These are phyloP conservation scores for Crotalus horridus DNA, from an alignment of 2,113 vertebrate genomes.

Conservation along the genomic window DNA sequence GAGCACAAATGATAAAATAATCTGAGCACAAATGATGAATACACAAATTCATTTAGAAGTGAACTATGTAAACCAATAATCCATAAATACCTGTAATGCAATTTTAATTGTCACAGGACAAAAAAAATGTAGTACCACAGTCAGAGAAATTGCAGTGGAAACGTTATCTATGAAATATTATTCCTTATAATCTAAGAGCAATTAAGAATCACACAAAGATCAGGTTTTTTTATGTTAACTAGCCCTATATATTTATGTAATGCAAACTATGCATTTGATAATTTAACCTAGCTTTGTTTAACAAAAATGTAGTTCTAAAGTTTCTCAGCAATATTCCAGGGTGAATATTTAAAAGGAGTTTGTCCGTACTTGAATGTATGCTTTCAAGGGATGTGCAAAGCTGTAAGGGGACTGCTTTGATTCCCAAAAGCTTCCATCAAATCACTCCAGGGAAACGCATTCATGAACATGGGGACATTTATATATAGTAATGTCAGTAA, in stretches of 20 bases:
- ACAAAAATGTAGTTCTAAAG: not conserved
- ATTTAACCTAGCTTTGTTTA: not conserved
- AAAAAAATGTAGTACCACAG: not conserved
- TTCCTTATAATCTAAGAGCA: not conserved
- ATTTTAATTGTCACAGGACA: not conserved
- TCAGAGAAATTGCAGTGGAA: not conserved
- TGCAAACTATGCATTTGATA: not conserved
- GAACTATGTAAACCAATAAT: not conserved
- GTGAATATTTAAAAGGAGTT: not conserved
- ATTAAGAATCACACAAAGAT: not conserved
- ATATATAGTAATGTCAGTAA: not conserved
- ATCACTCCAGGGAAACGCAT: not conserved
- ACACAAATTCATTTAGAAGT: not conserved
- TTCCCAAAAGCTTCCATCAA: not conserved
- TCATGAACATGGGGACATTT: not conserved
- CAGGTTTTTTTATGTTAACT: not conserved
- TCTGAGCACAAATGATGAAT: not conserved
- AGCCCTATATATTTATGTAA: not conserved
- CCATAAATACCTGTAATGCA: not conserved
- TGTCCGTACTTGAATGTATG: not conserved
- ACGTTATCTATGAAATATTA: not conserved
- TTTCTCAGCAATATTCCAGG: not conserved
- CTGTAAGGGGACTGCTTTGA: not conserved
- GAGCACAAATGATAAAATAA: not conserved
- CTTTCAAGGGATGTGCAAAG: not conserved